Evolutionary conservation across 2,113 vertebrate species (phyloP), one percentile per base, ranked within the genome.

Genomic region (Caranx melampygus): DNA sequence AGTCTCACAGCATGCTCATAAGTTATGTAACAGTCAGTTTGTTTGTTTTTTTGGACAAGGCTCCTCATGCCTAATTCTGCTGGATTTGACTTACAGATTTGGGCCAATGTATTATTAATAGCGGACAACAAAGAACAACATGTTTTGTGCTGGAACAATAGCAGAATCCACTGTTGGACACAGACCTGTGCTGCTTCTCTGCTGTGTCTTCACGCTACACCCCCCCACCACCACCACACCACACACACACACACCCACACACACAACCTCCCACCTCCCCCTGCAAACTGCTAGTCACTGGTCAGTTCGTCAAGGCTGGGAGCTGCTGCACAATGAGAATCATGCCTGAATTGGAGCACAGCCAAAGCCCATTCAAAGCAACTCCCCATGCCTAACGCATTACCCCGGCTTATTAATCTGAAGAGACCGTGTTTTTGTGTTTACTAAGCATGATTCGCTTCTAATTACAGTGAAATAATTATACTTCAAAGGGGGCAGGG

Each of bases 381-480:
- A 92, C 95, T 95, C 95, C 96, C 96, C 95, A 93, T 95, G 95
- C 95, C 96, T 95, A 96, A 96, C 96, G 96, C 97, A 96, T 97
- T 97, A 97, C 95, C 96, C 94, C 93, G 90, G 95, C 94, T 95
- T 97, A 97, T 97, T 98, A 96, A 96, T 96, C 94, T 95, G 96
- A 96, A 95, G 96, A 97, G 96, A 95, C 94, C 94, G 95, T 91
- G 91, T 92, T 92, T 97, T 96, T 97, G 96, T 98, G 96, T 98
- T 97, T 97, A 97, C 97, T 95, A 96, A 97, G 96, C 95, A 95
- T 95, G 97, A 98, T 97, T 97, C 96, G 95, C 95, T 95, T 94
- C 96, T 97, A 98, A 98, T 98, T 97, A 97, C 95, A 96, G 96
- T 96, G 95, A 97, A 98, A 97, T 97, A 98, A 98, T 97, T 98